These are phyloP conservation scores for Myiothlypis coronata DNA, from an alignment of 2,797 vertebrate genomes.

Conservation along the genomic window DNA sequence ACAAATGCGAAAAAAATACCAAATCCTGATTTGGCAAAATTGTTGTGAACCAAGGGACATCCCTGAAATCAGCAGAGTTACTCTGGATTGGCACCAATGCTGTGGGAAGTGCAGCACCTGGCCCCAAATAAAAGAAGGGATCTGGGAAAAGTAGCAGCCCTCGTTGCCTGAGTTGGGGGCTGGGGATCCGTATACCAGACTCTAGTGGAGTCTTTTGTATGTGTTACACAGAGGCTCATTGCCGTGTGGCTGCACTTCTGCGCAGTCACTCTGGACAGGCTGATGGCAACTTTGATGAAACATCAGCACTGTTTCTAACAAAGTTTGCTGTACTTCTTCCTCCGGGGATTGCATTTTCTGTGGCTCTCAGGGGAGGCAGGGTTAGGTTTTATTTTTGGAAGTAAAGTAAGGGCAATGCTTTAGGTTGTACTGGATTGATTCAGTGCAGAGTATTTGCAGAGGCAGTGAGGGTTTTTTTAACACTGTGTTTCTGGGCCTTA, in stretches of 20 bases:
- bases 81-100: neutral
- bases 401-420: neutral
- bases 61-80: neutral
- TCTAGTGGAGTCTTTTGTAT: slow-evolving; percentile 54
- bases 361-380: neutral
- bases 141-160: slow-evolving; percentile 19
- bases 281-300: slow-evolving; percentile 18
- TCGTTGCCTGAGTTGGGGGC: slow-evolving; percentile 1
- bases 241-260: slow-evolving; percentile 20
- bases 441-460: neutral
- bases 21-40: neutral
- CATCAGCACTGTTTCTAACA: neutral
- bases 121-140: neutral
- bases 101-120: neutral
- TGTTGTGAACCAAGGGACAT: neutral
- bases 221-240: slow-evolving; percentile 14
- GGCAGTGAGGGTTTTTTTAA: neutral
- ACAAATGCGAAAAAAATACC: neutral
- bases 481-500: neutral
- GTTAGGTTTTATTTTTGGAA: neutral
- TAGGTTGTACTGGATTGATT: neutral
- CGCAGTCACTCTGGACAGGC: neutral
- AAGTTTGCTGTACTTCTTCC: neutral
- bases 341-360: neutral
- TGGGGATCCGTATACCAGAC: neutral